Evolutionary conservation across 2,888 invertebrate genomes (phyloP).

Genomic region (Drosophila yooni): DNA sequence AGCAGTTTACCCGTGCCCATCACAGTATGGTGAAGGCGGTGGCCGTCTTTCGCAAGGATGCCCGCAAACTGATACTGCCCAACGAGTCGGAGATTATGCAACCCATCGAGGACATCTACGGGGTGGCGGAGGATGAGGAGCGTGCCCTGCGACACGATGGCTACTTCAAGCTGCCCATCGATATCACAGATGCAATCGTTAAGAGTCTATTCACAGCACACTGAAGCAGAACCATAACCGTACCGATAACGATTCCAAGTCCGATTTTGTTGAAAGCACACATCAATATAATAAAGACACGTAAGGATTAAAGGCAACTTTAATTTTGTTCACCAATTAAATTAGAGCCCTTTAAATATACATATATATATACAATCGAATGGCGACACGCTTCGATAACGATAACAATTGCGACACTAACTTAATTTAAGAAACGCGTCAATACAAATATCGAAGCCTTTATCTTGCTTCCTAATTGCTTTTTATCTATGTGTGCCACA

Average conservation of each 20-base stretch:
- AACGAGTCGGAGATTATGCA: slow-evolving; percentile 81
- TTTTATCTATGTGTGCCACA: slow-evolving; percentile 18
- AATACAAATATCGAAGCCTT: slow-evolving; percentile 2
- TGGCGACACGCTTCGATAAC: background rate
- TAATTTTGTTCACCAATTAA: background rate
- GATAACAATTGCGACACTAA: slow-evolving; percentile 4
- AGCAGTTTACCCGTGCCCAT: slow-evolving; percentile 77
- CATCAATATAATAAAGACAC: background rate
- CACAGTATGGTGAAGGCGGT: slow-evolving; percentile 81
- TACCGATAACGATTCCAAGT: slow-evolving; percentile 4
- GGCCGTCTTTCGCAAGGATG: slow-evolving; percentile 83
- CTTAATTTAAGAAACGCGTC: background rate
- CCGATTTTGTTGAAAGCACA: slow-evolving; percentile 1
- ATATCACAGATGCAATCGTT: slow-evolving; percentile 71
- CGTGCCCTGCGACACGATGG: slow-evolving; percentile 62
- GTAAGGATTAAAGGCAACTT: background rate
- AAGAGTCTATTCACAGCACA: slow-evolving; percentile 74
- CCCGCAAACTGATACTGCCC: slow-evolving; percentile 79
- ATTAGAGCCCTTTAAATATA: background rate
- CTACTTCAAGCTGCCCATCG: slow-evolving; percentile 73
- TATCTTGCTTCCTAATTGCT: slow-evolving; percentile 26
- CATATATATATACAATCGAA: background rate
- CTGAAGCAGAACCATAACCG: slow-evolving; percentile 18
- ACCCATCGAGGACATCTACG: slow-evolving; percentile 82
- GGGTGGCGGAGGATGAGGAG: slow-evolving; percentile 77